Evolutionary conservation across 2,888 invertebrate species (phyloP).

Genomic region (Mantis religiosa): DNA sequence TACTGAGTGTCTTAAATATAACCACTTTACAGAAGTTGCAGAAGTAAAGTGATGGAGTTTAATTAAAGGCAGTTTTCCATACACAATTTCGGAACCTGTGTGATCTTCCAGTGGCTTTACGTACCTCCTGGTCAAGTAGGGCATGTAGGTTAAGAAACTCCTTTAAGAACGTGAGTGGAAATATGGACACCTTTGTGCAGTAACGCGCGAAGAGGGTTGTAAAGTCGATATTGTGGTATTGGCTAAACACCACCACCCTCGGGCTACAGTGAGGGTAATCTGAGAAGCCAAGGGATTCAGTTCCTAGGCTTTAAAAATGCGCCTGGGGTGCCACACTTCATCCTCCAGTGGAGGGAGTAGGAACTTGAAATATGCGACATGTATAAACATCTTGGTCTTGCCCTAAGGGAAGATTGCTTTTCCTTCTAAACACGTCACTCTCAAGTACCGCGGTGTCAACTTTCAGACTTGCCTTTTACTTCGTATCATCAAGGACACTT

Average conservation of each 20-base stretch:
- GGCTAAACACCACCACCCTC: neutral
- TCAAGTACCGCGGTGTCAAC: too few relatives aligned
- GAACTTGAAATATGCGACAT: neutral
- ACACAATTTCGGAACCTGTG: too few relatives aligned
- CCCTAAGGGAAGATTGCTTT: neutral
- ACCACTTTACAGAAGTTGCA: too few relatives aligned
- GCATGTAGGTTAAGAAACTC: neutral
- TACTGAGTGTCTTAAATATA: too few relatives aligned
- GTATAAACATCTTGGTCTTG: neutral
- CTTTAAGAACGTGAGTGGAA: neutral
- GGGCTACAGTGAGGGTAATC: neutral
- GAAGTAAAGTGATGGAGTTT: too few relatives aligned
- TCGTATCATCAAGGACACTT: too few relatives aligned
- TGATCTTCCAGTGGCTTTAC: neutral
- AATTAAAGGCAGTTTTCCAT: too few relatives aligned
- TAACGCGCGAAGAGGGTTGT: neutral
- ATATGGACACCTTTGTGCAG: neutral
- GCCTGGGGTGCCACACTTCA: neutral
- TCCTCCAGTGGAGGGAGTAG: neutral
- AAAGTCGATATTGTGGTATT: neutral
- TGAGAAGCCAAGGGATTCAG: too few relatives aligned
- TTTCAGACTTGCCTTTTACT: too few relatives aligned
- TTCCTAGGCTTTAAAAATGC: neutral
- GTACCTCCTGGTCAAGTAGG: too few relatives aligned
- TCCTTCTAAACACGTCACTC: neutral